Evolutionary conservation across 2,888 invertebrate genomes (phyloP).

Genomic region (Lepeophtheirus nordmannii): DNA sequence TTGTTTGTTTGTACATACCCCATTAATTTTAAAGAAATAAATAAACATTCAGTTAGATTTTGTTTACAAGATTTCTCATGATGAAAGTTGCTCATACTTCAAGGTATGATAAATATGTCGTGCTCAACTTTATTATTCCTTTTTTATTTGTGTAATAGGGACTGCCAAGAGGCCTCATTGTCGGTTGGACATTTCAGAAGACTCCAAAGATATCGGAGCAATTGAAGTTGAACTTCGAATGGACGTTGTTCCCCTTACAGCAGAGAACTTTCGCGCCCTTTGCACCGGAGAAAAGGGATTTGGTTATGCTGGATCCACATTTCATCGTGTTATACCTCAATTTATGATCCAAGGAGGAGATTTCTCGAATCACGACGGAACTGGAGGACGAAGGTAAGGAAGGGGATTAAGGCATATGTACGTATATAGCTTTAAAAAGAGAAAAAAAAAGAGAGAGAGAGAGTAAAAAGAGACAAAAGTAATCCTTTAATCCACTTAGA

Average conservation of each 20-base stretch:
- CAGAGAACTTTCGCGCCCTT: slow-evolving; percentile 18
- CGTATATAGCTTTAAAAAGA: too few relatives aligned
- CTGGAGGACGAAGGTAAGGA: slow-evolving; percentile 18
- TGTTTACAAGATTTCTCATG: too few relatives aligned
- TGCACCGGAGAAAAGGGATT: slow-evolving; percentile 18
- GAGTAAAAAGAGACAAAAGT: too few relatives aligned
- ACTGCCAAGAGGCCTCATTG: not conserved
- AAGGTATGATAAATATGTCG: too few relatives aligned
- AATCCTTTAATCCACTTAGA: too few relatives aligned
- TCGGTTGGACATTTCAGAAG: not conserved
- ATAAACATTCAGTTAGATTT: too few relatives aligned
- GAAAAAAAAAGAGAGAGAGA: too few relatives aligned
- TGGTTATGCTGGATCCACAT: slow-evolving; percentile 66
- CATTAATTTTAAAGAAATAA: too few relatives aligned
- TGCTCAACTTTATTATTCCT: too few relatives aligned
- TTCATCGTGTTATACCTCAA: slow-evolving; percentile 72
- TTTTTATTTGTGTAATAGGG: not conserved
- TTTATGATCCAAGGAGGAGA: slow-evolving; percentile 57
- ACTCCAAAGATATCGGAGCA: slow-evolving; percentile 10
- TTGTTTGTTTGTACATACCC: too few relatives aligned
- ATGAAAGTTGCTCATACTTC: too few relatives aligned
- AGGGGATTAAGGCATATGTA: not conserved
- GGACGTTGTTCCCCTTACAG: slow-evolving; percentile 16
- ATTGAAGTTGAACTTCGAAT: slow-evolving; percentile 12
- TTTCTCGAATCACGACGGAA: slow-evolving; percentile 21